These are phyloP conservation scores for Corydoras maculifer DNA, from an alignment of 2,113 vertebrate species.

Conservation along the genomic window DNA sequence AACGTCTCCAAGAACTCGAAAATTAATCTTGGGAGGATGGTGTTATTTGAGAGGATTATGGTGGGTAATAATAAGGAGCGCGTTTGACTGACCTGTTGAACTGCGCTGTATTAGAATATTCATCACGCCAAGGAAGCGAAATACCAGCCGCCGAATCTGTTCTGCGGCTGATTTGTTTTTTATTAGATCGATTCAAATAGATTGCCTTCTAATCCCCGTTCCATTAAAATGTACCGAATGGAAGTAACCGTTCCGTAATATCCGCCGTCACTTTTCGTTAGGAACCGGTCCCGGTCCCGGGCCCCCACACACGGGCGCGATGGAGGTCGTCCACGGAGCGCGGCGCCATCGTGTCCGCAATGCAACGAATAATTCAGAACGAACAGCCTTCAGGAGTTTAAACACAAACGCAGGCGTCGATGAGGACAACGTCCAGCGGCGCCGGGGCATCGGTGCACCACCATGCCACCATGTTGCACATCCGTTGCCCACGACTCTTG, in stretches of 20 bases:
- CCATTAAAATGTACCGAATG: background rate
- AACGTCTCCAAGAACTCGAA: background rate
- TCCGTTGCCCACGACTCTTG: too few relatives aligned
- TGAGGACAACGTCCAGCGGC: too few relatives aligned
- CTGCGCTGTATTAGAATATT: slow-evolving; percentile 29
- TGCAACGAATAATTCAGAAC: too few relatives aligned
- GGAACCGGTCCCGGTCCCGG: too few relatives aligned
- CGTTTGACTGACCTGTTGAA: slow-evolving; percentile 25
- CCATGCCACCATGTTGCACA: too few relatives aligned
- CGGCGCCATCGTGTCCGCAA: too few relatives aligned
- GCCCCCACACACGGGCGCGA: too few relatives aligned
- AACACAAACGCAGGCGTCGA: too few relatives aligned
- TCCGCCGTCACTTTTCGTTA: background rate
- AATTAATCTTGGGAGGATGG: background rate
- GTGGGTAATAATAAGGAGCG: slow-evolving; percentile 19
- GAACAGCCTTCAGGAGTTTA: too few relatives aligned
- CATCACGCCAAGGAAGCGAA: slow-evolving; percentile 13
- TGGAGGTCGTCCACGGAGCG: too few relatives aligned
- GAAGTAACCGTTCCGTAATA: background rate
- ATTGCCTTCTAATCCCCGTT: slow-evolving; percentile 16
- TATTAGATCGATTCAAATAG: slow-evolving; percentile 40
- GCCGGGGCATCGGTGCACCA: too few relatives aligned
- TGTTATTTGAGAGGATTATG: slow-evolving; percentile 16
- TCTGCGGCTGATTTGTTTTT: slow-evolving; percentile 25
- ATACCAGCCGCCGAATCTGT: slow-evolving; percentile 26